These are phyloP conservation scores for Hydrozoanthus gracilis DNA, from an alignment of 92 coral and sea anemone species.

Conservation along the genomic window DNA sequence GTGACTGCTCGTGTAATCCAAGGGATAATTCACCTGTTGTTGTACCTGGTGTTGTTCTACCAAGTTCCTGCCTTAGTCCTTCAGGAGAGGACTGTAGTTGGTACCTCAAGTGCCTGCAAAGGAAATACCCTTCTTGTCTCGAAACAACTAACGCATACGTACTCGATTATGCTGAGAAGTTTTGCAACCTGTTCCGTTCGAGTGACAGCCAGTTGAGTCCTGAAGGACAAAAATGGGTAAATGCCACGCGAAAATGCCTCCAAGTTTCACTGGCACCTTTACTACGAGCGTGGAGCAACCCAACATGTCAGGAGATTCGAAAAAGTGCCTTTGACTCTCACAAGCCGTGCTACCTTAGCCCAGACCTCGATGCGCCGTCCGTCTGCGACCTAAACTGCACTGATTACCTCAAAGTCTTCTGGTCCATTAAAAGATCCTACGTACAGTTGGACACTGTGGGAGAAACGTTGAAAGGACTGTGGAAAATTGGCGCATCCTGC, in stretches of 20 bases:
- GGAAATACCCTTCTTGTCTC: constrained; percentile 55
- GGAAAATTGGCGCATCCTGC: constrained; percentile 60
- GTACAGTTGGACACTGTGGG: constrained; percentile 51
- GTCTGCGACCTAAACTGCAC: constrained; percentile 61
- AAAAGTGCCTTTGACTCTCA: constrained; percentile 55
- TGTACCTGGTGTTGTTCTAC: constrained; percentile 36
- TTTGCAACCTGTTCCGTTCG: constrained; percentile 51
- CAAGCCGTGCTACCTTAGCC: constrained; percentile 60
- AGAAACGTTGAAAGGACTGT: constrained; percentile 67
- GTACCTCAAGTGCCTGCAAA: constrained; percentile 71
- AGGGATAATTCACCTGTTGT: not conserved
- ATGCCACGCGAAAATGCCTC: constrained; percentile 69
- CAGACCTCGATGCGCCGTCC: constrained; percentile 60
- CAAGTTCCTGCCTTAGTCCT: constrained; percentile 54
- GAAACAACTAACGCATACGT: constrained; percentile 55
- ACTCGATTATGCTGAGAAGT: constrained; percentile 62
- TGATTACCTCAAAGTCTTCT: constrained; percentile 65
- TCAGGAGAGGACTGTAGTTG: constrained; percentile 65
- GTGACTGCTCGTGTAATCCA: constrained; percentile 63
- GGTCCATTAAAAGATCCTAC: constrained; percentile 62
- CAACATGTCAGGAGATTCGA: constrained; percentile 66
- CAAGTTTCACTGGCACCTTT: constrained; percentile 68
- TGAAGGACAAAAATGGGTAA: constrained; percentile 57
- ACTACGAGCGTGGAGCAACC: constrained; percentile 27
- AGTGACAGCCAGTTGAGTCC: constrained; percentile 33